These are phyloP conservation scores for Lucilia sericata DNA, from an alignment of 1,140 invertebrate species.

Conservation along the genomic window DNA sequence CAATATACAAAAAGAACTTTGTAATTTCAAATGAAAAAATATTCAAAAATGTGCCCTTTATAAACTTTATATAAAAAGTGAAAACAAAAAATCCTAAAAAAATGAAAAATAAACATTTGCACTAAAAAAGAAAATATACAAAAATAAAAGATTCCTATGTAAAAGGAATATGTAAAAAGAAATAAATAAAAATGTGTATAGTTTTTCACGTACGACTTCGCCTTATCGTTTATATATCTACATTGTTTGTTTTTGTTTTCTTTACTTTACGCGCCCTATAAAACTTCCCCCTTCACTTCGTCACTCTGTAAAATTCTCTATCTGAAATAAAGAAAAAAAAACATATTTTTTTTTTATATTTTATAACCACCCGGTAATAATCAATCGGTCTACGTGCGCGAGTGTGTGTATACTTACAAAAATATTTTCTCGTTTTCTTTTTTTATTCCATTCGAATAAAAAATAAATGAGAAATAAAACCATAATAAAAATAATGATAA, in stretches of 20 bases:
- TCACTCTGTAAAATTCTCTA: not conserved
- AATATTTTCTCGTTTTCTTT: not conserved
- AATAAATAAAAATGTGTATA: conserved; percentile 7
- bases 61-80: too few relatives aligned
- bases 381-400: conserved; percentile 5
- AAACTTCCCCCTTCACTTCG: not conserved
- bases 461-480: not conserved
- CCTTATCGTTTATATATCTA: conserved; percentile 25
- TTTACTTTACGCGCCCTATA: conserved; percentile 36
- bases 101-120: conserved; percentile 1
- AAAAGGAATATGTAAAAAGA: not conserved
- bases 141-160: conserved; percentile 1
- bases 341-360: not conserved
- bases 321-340: not conserved
- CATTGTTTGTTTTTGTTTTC: conserved; percentile 33
- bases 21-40: not conserved
- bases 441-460: conserved; percentile 10
- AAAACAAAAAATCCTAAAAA: not conserved
- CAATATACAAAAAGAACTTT: not conserved
- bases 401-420: conserved; percentile 19
- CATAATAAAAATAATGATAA: not conserved
- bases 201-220: not conserved
- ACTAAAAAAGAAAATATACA: not conserved
- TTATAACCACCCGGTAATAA: conserved; percentile 1
- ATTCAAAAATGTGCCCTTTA: not conserved